A percentile compares a stretch with the other conserved stretches of the same genome.
Evolutionary conservation across 2,113 vertebrate species (phyloP).

Genomic region (Heliornis fulica): DNA sequence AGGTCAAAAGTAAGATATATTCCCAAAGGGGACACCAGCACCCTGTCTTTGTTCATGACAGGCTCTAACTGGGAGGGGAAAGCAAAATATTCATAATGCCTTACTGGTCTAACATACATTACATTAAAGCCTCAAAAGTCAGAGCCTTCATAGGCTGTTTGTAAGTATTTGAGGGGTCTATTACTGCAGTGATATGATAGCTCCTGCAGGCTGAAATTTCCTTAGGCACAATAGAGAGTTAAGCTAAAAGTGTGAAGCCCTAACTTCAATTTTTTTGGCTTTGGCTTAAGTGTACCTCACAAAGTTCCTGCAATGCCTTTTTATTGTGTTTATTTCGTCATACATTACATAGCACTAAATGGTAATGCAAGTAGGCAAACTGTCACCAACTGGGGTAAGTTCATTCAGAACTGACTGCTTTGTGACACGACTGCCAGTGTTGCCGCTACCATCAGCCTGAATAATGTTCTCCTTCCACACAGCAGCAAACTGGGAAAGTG

Average conservation of each 20-base stretch:
- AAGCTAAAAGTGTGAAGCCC: background rate
- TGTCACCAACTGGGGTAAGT: background rate
- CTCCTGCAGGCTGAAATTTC: background rate
- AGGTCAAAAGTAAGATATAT: background rate
- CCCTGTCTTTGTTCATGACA: background rate
- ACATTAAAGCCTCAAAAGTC: background rate
- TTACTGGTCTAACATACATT: background rate
- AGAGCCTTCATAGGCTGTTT: background rate
- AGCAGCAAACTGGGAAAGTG: background rate
- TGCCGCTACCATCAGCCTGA: background rate
- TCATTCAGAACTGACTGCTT: background rate
- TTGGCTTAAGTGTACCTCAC: background rate
- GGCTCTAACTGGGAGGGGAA: background rate
- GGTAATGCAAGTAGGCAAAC: background rate
- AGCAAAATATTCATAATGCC: background rate
- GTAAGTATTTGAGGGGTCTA: background rate
- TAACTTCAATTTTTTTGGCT: background rate
- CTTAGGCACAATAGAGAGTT: background rate
- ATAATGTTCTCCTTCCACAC: background rate
- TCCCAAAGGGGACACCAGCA: background rate
- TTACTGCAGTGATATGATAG: background rate
- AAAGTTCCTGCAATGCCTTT: background rate
- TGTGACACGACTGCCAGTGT: background rate
- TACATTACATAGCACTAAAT: background rate
- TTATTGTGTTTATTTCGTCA: background rate